Conservation (phyloP, 2,113 vertebrate species). For the Cololabis saira region DNA sequence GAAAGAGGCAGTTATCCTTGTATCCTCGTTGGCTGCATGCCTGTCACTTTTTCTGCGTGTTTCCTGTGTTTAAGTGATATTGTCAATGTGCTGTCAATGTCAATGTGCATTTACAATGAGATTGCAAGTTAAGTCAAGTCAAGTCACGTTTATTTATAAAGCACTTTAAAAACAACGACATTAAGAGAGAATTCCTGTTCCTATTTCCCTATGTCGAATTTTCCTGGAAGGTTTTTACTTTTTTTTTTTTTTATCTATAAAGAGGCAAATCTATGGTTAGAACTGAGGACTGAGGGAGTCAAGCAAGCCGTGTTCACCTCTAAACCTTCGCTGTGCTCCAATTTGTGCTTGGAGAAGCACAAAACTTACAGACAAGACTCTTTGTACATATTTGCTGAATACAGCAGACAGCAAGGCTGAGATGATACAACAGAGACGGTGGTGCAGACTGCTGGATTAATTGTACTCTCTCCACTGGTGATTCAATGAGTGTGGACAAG, state of each 20-base stretch:
- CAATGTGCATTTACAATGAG: not conserved
- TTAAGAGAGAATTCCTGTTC: not conserved
- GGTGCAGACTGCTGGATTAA: constrained; percentile 52
- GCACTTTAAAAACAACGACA: no score
- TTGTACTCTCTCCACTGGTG: constrained; percentile 47
- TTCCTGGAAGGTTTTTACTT: not conserved
- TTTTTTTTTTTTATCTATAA: not conserved
- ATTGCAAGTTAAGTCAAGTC: not conserved
- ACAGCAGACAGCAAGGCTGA: constrained; percentile 50
- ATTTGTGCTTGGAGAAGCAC: constrained; percentile 56
- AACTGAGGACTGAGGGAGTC: constrained; percentile 16
- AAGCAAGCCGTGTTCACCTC: constrained; percentile 39
- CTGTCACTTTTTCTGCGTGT: constrained; percentile 21
- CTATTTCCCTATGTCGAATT: not conserved
- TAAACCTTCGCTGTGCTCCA: constrained; percentile 28
- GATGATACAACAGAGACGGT: constrained; percentile 36
- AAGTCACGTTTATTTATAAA: no score
- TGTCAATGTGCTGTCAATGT: not conserved
- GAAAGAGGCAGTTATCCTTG: constrained; percentile 40
- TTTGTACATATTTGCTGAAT: constrained; percentile 69
- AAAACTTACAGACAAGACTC: constrained; percentile 45
- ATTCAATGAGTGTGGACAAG: constrained; percentile 66
- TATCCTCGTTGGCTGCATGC: constrained; percentile 19
- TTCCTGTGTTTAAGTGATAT: constrained; percentile 6
- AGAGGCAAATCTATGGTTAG: not conserved